phyloP scores from a whole-genome alignment of 35 echinoderm and acorn worm species.

The Ophiothrix spiculata region DNA sequence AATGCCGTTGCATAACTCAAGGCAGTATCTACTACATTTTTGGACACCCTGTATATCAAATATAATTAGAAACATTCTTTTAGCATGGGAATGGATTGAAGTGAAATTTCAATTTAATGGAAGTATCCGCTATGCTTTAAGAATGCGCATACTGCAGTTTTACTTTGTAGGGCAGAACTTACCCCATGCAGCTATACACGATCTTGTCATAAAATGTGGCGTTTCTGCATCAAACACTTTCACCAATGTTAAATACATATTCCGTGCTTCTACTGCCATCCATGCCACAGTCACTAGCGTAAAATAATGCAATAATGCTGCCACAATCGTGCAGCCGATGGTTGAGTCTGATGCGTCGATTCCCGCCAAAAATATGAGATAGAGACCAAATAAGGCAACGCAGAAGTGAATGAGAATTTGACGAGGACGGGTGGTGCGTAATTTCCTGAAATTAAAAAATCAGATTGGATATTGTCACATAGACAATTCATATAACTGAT shows the following conservation, averaged over 20 bases:
- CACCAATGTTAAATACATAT: conserved; percentile 57
- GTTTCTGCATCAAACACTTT: conserved; percentile 20
- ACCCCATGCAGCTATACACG: conserved; percentile 35
- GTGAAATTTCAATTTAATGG: not conserved
- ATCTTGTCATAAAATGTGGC: conserved; percentile 14
- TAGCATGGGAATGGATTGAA: no score
- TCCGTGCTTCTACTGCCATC: conserved; percentile 45
- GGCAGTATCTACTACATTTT: not conserved
- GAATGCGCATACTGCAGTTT: not conserved
- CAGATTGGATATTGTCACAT: no score
- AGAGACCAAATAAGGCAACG: conserved; percentile 23
- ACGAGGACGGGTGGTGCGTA: conserved; percentile 25
- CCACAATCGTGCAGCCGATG: conserved; percentile 29
- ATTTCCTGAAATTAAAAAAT: no score
- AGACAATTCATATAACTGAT: no score
- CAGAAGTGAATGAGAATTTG: conserved; percentile 55
- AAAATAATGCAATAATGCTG: conserved; percentile 47
- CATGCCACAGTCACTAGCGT: conserved; percentile 25
- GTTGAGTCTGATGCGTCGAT: conserved; percentile 18
- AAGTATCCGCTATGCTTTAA: not conserved
- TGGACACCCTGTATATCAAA: not conserved
- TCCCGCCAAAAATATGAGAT: conserved; percentile 47
- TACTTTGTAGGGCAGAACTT: not conserved
- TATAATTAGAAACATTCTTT: no score
- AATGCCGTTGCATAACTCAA: no score